phyloP scores from a whole-genome alignment of 2,888 invertebrate genomes.

The Sinhomidia bicolor region DNA sequence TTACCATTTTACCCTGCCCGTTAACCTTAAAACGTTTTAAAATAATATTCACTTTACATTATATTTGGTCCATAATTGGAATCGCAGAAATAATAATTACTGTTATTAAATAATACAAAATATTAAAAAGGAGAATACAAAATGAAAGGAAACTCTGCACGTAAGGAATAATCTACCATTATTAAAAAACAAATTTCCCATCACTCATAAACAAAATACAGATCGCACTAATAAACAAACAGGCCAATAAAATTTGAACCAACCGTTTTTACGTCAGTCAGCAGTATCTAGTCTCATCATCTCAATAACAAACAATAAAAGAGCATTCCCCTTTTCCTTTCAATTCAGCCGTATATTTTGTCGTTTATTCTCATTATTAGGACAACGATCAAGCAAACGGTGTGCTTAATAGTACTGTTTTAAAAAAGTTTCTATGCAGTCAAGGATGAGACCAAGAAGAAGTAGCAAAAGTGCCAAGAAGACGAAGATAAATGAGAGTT shows the following conservation, averaged over 20 bases:
- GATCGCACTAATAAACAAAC: conserved; percentile 30
- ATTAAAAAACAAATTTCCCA: conserved; percentile 28
- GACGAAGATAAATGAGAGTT: conserved; percentile 9
- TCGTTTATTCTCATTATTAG: conserved; percentile 24
- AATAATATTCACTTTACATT: no score
- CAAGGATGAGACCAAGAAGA: conserved; percentile 35
- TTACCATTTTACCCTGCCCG: no score
- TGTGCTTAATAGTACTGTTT: background rate
- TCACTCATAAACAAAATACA: background rate
- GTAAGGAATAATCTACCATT: background rate
- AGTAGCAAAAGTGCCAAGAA: background rate
- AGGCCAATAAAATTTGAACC: background rate
- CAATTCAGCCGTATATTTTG: background rate
- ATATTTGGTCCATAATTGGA: no score
- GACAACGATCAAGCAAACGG: conserved; percentile 17
- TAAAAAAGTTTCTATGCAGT: no score
- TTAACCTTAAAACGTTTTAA: conserved; percentile 30
- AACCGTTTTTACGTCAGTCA: background rate
- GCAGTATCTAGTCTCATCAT: no score
- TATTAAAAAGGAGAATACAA: background rate
- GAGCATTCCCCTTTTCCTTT: conserved; percentile 30
- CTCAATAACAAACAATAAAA: background rate
- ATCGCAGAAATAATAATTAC: conserved; percentile 17
- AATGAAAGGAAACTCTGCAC: conserved; percentile 26
- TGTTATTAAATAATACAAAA: no score